Evolutionary conservation across 2,888 invertebrate species (phyloP), one percentile per base, ranked within the genome.

Genomic region (Agriopis aurantiaria): DNA sequence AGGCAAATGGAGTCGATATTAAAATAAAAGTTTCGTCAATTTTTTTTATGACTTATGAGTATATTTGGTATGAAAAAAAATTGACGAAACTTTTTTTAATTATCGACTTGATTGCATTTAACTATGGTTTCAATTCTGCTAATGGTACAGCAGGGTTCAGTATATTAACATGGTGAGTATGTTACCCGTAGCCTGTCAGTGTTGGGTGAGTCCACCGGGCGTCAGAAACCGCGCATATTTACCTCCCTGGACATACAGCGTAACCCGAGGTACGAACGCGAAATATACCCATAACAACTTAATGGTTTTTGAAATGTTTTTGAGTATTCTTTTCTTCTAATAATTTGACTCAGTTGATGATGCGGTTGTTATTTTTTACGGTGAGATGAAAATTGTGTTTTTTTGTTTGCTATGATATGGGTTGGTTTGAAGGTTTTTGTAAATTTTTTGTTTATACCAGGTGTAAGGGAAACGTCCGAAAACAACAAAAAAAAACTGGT

Each of bases 211-310:
- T 82, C 92, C 63, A 85, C 89, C 53, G 92, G 91, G 51, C 90
- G 92, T 68, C 93, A 90, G 89, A 93, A 94, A 89, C 93, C 94
- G 77, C 92, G 92, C 83, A 93, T 94, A 80, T 94, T 94, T 89
- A 90, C 94, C 82, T 94, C 94, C 74, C 85, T 94, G 90, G 94
- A 94, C 84, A 93, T 94, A 74, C 91, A 92, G 83, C 86, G 92
- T 49, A 69, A 69, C 45, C 61, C 69, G 89, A 94, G 94, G 94
- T 94, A 94, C 80, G 85, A 56, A 11, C 56, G 73, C 73, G 67
- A 17, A 58, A 11, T 61, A 61, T 10, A 49, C 7, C 12, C 33
- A 33, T 48, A n/a, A 49, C 43, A 45, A 23, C 12, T 3, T 14
- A 17, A 63, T 65, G 55, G 71, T 70, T 65, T 74, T 68, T 67